Evolutionary conservation across 2,113 vertebrate genomes (phyloP).

Genomic region (Psilopsiagon aurifrons): DNA sequence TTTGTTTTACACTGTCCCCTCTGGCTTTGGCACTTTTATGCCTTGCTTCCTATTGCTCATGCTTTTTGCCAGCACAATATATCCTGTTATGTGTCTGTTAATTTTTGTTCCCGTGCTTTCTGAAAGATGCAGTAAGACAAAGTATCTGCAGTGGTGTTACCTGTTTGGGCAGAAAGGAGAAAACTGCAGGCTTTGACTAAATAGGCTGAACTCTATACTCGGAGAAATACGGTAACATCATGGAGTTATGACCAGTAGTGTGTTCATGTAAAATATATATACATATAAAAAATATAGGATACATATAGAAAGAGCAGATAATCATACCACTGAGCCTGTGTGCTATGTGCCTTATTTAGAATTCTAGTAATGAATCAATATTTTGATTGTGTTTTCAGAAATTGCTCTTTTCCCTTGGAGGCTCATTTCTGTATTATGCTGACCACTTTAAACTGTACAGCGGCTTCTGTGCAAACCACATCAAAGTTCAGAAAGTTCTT

Average conservation of each 20-base stretch:
- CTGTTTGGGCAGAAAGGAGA: background rate
- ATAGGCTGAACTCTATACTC: background rate
- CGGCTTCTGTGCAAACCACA: conserved; percentile 97
- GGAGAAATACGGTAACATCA: background rate
- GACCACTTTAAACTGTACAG: conserved; percentile 99
- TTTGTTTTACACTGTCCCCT: conserved; percentile 4
- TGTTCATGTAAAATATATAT: background rate
- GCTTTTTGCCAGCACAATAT: background rate
- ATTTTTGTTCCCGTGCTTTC: background rate
- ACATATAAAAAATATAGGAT: too few relatives aligned
- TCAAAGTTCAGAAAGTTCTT: conserved; percentile 97
- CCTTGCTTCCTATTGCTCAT: background rate
- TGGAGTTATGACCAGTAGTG: background rate
- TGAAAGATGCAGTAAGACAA: background rate
- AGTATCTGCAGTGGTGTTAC: background rate
- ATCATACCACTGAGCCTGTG: background rate
- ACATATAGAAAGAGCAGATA: background rate
- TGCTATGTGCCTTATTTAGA: background rate
- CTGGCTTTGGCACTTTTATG: background rate
- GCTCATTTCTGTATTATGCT: conserved; percentile 96
- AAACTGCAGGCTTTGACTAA: background rate
- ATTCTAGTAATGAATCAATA: background rate
- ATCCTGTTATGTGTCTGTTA: background rate
- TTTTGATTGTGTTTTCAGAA: conserved; percentile 80
- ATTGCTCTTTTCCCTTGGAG: conserved; percentile 94